Evolutionary conservation across 2,113 vertebrate genomes (phyloP).

Genomic region (Vulpes ferrilata): DNA sequence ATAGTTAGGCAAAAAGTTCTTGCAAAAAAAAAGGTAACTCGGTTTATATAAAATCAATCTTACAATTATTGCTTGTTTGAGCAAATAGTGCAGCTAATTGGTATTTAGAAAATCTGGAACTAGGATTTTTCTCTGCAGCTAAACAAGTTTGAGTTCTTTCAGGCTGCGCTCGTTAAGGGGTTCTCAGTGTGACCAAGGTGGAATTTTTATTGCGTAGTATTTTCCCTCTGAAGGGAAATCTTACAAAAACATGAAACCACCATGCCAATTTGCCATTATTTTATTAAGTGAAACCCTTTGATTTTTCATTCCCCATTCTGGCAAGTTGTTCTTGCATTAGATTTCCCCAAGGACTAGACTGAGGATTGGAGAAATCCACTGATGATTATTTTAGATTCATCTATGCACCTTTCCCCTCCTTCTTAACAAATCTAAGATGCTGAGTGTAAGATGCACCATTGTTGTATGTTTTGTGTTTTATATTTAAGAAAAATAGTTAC

Average conservation of each 20-base stretch:
- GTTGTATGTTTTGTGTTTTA: constrained; percentile 57
- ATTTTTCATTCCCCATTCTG: background rate
- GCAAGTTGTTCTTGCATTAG: constrained; percentile 1
- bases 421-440: constrained; percentile 13
- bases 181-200: background rate
- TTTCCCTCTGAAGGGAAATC: constrained; percentile 60
- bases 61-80: constrained; percentile 16
- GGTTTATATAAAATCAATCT: constrained; percentile 29
- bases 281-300: constrained; percentile 40
- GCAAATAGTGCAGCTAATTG: constrained; percentile 12
- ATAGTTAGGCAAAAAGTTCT: background rate
- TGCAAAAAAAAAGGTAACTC: background rate
- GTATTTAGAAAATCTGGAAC: constrained; percentile 46
- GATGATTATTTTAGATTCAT: background rate
- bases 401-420: background rate
- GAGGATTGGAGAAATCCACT: background rate
- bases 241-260: constrained; percentile 25
- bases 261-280: background rate
- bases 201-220: constrained; percentile 52
- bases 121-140: background rate
- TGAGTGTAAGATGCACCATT: constrained; percentile 26
- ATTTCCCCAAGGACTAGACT: background rate
- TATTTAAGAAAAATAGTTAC: constrained; percentile 35
- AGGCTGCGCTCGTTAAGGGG: background rate
- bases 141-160: background rate